Base-by-base conservation (phyloP, 2,797 vertebrate genomes). In the Manis javanica region DNA sequence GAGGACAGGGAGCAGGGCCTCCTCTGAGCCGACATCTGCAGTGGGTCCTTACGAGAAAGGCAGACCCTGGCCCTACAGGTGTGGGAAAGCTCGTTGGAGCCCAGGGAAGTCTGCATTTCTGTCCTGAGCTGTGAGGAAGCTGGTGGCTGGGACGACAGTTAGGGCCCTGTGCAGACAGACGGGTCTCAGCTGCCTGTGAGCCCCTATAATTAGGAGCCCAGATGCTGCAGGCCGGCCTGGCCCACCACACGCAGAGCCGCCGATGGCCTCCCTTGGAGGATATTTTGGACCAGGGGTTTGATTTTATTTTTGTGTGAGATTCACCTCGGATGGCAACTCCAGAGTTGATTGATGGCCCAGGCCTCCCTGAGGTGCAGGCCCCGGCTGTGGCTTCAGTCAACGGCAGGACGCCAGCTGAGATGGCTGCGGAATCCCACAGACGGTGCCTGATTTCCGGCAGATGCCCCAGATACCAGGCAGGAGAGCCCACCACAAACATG, bases 381-480 rank as follows among this genome's bases (percentile, higher is more conserved):
- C 98, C 96, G 96, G 97, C 98, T 99, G 99, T 99, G 99, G 99
- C 99, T 99, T 99, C 98, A 98, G 97, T 96, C 98, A 97, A 96
- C 79, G 79, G 97, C 95, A 19, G 95, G 98, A 97, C 97, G 98
- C 98, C 98, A 98, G 97, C 97, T 98, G 98, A 98, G 97, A 98
- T 98, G 97, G 98, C 98, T 99, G 98, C 98, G 98, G 99, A 99
- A 98, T 99, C 98, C 98, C 99, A 99, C 98, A 99, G 99, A 99
- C 98, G 98, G 98, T 98, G 98, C 98, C 99, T 99, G 99, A 98
- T 98, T 99, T 99, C 99, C 99, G 99, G 99, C 99, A 99, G 99
- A 99, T 99, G 99, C 99, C 99, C 99, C 99, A 99, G 98, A 98
- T 98, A 98, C 92, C 91, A 98, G 97, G 98, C 98, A 97, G 98